These are phyloP conservation scores for Cichladusa arquata DNA, from an alignment of 2,113 vertebrate species.

Conservation along the genomic window DNA sequence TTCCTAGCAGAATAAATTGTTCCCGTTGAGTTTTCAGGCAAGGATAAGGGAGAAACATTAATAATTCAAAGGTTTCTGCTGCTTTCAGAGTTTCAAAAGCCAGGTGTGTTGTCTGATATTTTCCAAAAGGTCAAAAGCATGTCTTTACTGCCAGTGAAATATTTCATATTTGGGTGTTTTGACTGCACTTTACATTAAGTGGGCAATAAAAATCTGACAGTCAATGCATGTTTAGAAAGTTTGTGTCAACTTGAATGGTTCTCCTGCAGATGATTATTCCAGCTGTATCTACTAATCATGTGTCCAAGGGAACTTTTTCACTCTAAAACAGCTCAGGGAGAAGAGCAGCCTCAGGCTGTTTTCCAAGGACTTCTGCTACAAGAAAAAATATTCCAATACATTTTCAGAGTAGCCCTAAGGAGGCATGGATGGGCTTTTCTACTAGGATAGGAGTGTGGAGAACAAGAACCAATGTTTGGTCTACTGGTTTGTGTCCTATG, in stretches of 20 bases:
- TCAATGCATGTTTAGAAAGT: neutral
- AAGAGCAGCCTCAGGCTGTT: neutral
- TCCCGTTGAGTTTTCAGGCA: neutral
- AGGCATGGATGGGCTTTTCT: neutral
- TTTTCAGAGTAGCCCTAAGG: neutral
- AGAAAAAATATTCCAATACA: neutral
- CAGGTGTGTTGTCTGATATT: neutral
- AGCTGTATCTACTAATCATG: neutral
- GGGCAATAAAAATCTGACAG: neutral
- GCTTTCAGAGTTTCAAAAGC: neutral
- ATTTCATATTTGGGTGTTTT: neutral
- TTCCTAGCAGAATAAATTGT: neutral
- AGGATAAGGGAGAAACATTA: neutral
- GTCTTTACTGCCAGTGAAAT: neutral
- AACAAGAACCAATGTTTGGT: neutral
- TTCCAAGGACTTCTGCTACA: neutral
- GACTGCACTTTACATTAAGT: neutral
- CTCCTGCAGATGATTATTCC: neutral
- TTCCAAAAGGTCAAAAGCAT: conserved; percentile 4
- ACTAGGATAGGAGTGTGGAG: neutral
- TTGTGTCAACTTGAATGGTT: neutral
- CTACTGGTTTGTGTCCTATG: neutral
- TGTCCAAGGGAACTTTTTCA: neutral
- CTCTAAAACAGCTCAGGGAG: neutral
- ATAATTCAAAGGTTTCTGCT: neutral